Base-by-base conservation (phyloP, 2,888 invertebrate genomes). In the Pristionchus exspectatus region DNA sequence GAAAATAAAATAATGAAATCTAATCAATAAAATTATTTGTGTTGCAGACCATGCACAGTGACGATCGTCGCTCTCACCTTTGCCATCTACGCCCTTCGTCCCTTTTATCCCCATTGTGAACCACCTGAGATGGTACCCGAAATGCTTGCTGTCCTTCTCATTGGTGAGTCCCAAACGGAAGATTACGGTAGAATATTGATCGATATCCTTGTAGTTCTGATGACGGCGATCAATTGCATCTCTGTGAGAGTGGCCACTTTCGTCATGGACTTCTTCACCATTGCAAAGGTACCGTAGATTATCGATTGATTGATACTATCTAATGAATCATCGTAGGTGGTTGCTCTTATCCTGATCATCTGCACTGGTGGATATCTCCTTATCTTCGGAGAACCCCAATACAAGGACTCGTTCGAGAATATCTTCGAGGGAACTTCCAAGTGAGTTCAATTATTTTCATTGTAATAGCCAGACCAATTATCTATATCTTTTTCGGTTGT, bases 31-130 rank as follows among this genome's bases (percentile, higher is more conserved):
- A 69, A 5, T 2, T 21, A 30, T 69, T 69, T 18, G 4, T 14
- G 9, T 85, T 92, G 54, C 83, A 96, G 98, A 90, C 99, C 99
- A 24, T 98, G 98, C 96, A 98, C 98, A 0, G 97, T 97, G 96
- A 98, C 98, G 14, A 98, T 99, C 94, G 98, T 99, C 59, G 98
- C 99, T 0, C 96, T 99, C 86, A 99, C 99, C 2, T 99, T 99
- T 96, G 97, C 98, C 94, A 97, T 97, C 90, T 99, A 99, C 96
- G 97, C 98, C 24, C 96, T 99, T 95, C 98, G 98, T 95, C 99
- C 99, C 0, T 97, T 99, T 95, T 99, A 98, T 95, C 98, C 98
- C 0, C 98, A 98, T 92, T 99, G 99, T 95, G 96, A 97, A 77
- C 98, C 98, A 12, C 98, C 99, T 0, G 97, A 97, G 92, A 97